Conservation (phyloP, 1,140 invertebrate genomes). For the Coenobita brevimanus region DNA sequence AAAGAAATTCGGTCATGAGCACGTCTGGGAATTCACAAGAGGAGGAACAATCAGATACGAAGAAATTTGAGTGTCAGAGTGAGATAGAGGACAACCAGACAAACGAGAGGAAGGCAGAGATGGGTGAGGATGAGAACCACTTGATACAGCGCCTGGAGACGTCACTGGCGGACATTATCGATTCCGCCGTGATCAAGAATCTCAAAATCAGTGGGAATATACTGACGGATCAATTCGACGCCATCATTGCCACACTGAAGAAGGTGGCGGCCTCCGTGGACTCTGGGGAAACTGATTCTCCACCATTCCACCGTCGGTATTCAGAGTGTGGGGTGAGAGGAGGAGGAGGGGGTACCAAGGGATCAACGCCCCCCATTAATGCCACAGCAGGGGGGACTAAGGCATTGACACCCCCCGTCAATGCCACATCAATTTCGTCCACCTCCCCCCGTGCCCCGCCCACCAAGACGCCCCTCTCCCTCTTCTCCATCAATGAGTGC, state of each 20-base stretch:
- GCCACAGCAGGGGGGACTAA: too few relatives aligned
- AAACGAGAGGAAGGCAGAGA: conserved; percentile 24
- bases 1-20: conserved; percentile 35
- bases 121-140: conserved; percentile 38
- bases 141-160: conserved; percentile 53
- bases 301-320: conserved; percentile 1
- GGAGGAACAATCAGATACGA: not conserved
- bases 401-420: not conserved
- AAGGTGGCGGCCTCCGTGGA: conserved; percentile 63
- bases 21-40: not conserved
- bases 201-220: conserved; percentile 58
- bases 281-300: conserved; percentile 43
- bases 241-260: conserved; percentile 67
- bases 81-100: conserved; percentile 36
- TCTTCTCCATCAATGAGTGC: conserved; percentile 52
- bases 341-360: not conserved
- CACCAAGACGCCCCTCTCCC: conserved; percentile 51
- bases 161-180: conserved; percentile 56
- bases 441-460: conserved; percentile 35
- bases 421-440: not conserved
- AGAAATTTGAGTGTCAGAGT: conserved; percentile 9
- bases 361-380: not conserved
- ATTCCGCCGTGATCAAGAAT: conserved; percentile 52
- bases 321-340: conserved; percentile 30
- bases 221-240: conserved; percentile 59